A percentile compares a stretch with the other conserved stretches of the same genome.
Conservation (phyloP, 2,797 vertebrate genomes). For the Todus mexicanus region DNA sequence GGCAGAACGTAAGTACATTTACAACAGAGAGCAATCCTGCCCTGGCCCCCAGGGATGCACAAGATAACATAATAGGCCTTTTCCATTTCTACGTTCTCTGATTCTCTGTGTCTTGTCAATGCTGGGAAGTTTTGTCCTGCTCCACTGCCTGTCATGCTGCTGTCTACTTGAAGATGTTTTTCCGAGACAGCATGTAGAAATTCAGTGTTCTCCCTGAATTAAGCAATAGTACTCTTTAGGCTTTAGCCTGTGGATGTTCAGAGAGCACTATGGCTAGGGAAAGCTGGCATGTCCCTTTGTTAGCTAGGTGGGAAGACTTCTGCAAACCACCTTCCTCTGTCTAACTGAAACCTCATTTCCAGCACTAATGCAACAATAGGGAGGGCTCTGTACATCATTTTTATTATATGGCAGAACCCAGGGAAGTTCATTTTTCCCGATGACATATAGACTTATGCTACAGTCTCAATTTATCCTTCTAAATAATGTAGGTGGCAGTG, state of each 20-base stretch:
- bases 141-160: conserved; percentile 23
- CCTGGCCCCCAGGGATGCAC: background rate
- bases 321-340: conserved; percentile 3
- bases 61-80: conserved; percentile 27
- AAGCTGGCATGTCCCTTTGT: conserved; percentile 7
- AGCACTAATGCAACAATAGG: conserved; percentile 48
- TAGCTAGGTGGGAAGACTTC: background rate
- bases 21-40: conserved; percentile 9
- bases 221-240: background rate
- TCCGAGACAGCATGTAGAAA: background rate
- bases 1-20: conserved; percentile 37
- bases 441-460: conserved; percentile 67
- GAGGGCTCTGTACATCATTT: conserved; percentile 61
- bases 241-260: background rate
- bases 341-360: conserved; percentile 30
- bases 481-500: conserved; percentile 77
- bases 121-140: conserved; percentile 6
- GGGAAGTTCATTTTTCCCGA: conserved; percentile 64
- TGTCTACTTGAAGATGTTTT: conserved; percentile 43
- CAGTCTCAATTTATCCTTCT: conserved; percentile 75
- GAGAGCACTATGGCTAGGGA: background rate
- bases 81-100: conserved; percentile 3
- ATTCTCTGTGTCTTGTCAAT: conserved; percentile 24
- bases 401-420: conserved; percentile 58
- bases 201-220: background rate